These are phyloP conservation scores for Hirtodrosophila duncani DNA, from an alignment of 2,888 invertebrate genomes.

Conservation along the genomic window DNA sequence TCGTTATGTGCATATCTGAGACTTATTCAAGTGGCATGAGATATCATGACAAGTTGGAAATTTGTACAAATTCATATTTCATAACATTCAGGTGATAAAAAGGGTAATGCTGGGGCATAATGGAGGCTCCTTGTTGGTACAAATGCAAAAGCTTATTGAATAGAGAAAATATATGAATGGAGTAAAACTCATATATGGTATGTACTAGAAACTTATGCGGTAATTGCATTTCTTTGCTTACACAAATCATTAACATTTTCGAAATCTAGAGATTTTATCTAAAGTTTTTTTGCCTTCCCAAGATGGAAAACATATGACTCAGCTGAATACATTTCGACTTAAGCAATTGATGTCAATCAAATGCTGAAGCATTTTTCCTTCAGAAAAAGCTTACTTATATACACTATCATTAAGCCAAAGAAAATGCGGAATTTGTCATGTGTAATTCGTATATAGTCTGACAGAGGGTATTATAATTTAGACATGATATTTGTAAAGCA, in stretches of 20 bases:
- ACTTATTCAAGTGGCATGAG: constrained; percentile 36
- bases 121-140: no score
- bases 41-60: constrained; percentile 41
- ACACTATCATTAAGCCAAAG: no score
- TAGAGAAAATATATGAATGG: constrained; percentile 20
- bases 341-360: constrained; percentile 47
- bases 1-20: constrained; percentile 16
- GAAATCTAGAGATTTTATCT: constrained; percentile 15
- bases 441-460: no score
- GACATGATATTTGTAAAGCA: no score
- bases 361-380: constrained; percentile 20
- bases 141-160: no score
- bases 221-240: no score
- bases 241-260: not conserved
- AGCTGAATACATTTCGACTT: constrained; percentile 22
- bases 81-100: constrained; percentile 24
- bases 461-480: no score
- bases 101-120: constrained; percentile 26
- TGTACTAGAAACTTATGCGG: no score
- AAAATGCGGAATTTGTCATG: no score
- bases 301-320: constrained; percentile 42
- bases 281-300: constrained; percentile 41
- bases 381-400: no score
- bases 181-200: no score
- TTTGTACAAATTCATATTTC: constrained; percentile 35